Conservation (phyloP, 2,888 invertebrate species). For the Sphinx pinastri region DNA sequence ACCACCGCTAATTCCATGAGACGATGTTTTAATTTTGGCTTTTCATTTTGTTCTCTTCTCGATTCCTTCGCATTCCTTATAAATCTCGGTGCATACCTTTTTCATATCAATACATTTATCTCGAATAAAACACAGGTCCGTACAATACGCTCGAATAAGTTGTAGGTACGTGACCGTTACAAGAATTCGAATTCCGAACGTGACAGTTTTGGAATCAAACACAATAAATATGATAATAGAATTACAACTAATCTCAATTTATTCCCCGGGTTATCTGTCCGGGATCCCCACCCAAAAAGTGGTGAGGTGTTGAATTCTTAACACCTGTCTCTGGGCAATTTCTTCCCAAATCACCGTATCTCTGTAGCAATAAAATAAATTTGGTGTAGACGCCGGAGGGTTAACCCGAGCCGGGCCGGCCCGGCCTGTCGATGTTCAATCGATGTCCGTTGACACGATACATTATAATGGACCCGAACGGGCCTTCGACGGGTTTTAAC, state of each 20-base stretch:
- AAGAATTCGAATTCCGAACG: constrained; percentile 63
- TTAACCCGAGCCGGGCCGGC: constrained; percentile 63
- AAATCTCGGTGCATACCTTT: constrained; percentile 65
- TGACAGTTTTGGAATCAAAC: constrained; percentile 52
- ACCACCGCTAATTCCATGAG: constrained; percentile 79
- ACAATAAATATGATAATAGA: constrained; percentile 74
- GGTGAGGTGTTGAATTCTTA: constrained; percentile 80
- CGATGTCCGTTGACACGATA: constrained; percentile 83
- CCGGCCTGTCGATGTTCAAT: constrained; percentile 79
- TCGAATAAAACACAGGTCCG: constrained; percentile 50
- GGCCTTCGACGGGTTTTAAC: constrained; percentile 78
- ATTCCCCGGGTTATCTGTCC: constrained; percentile 73
- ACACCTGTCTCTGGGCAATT: constrained; percentile 82
- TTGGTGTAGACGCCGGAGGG: constrained; percentile 81
- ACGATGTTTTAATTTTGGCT: constrained; percentile 81
- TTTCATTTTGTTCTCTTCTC: constrained; percentile 67
- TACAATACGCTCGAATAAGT: constrained; percentile 53
- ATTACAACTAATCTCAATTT: constrained; percentile 74
- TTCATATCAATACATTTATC: constrained; percentile 64
- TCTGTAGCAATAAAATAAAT: constrained; percentile 82
- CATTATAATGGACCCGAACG: constrained; percentile 79
- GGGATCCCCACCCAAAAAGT: constrained; percentile 68
- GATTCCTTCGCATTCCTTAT: constrained; percentile 65
- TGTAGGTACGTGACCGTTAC: constrained; percentile 60
- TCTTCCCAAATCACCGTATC: constrained; percentile 81